Percentiles rank a stretch among this genome's conserved stretches.
These are phyloP conservation scores for Cromileptes altivelis DNA, from an alignment of 2,113 vertebrate genomes.

Conservation along the genomic window DNA sequence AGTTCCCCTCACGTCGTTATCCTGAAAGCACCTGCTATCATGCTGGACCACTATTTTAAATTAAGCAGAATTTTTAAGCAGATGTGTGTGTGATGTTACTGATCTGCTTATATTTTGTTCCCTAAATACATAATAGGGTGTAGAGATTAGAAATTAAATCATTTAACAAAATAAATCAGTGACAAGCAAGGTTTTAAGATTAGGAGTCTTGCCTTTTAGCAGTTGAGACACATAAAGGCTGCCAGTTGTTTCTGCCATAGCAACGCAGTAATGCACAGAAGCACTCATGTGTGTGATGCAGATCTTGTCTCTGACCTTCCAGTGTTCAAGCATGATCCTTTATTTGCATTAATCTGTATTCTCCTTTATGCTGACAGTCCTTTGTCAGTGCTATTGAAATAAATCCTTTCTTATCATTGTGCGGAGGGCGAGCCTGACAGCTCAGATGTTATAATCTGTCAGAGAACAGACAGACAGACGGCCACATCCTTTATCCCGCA, in stretches of 20 bases:
- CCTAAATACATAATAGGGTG: background rate
- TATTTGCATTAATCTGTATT: constrained; percentile 57
- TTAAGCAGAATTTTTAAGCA: constrained; percentile 1
- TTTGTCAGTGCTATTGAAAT: constrained; percentile 49
- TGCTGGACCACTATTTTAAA: background rate
- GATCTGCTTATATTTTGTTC: background rate
- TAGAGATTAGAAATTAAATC: background rate
- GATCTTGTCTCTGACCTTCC: constrained; percentile 36
- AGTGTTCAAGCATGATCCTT: constrained; percentile 20
- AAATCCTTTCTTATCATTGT: constrained; percentile 46
- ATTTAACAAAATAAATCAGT: background rate
- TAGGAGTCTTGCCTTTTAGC: background rate
- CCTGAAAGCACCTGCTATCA: constrained; percentile 5
- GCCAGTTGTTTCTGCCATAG: constrained; percentile 4
- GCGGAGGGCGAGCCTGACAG: constrained; percentile 54
- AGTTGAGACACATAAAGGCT: no score
- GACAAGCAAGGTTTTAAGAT: background rate
- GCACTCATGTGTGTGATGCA: background rate
- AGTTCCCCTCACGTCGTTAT: constrained; percentile 14
- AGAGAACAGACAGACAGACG: constrained; percentile 25
- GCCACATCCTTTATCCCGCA: constrained; percentile 41
- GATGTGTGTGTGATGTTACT: background rate
- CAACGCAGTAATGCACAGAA: background rate
- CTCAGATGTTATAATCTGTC: constrained; percentile 52
- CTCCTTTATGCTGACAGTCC: constrained; percentile 39